A percentile compares a stretch with the other conserved stretches of the same genome.
Conservation (phyloP, 2,797 vertebrate genomes). For the Coranthus polyacanthus region DNA sequence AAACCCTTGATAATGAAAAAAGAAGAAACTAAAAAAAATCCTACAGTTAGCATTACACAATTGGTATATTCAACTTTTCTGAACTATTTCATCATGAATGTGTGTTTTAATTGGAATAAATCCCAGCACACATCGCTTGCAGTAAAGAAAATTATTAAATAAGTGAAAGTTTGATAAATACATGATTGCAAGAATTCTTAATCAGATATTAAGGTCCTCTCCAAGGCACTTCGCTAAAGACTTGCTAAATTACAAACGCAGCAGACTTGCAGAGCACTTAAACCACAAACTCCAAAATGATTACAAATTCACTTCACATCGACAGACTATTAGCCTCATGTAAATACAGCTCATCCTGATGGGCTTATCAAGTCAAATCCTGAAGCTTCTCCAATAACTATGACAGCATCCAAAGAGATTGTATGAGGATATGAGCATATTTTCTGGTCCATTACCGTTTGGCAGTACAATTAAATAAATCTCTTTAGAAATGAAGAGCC, state of each 20-base stretch:
- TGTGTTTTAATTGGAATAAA: not conserved
- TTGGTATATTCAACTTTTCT: not conserved
- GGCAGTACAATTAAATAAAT: constrained; percentile 32
- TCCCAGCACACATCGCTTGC: not conserved
- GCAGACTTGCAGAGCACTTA: not conserved
- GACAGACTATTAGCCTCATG: constrained; percentile 15
- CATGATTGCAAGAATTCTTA: not conserved
- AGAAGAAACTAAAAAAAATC: no score
- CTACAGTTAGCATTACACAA: not conserved
- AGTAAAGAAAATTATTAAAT: no score
- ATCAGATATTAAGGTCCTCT: not conserved
- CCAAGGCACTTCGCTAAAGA: not conserved
- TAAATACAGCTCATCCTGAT: constrained; percentile 40
- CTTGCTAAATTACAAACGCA: not conserved
- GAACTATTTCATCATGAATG: not conserved
- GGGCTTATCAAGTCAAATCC: constrained; percentile 38
- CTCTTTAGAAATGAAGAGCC: constrained; percentile 16
- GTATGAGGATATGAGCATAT: constrained; percentile 24
- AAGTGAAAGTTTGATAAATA: no score
- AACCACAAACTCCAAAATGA: constrained; percentile 11
- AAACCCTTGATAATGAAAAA: no score
- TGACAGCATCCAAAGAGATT: constrained; percentile 30
- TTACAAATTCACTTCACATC: constrained; percentile 14
- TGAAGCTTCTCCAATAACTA: constrained; percentile 42
- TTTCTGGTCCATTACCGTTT: constrained; percentile 46